Percentiles rank a stretch among this genome's conserved stretches.
phyloP scores from a whole-genome alignment of 2,797 vertebrate genomes.

The Natrix natrix region DNA sequence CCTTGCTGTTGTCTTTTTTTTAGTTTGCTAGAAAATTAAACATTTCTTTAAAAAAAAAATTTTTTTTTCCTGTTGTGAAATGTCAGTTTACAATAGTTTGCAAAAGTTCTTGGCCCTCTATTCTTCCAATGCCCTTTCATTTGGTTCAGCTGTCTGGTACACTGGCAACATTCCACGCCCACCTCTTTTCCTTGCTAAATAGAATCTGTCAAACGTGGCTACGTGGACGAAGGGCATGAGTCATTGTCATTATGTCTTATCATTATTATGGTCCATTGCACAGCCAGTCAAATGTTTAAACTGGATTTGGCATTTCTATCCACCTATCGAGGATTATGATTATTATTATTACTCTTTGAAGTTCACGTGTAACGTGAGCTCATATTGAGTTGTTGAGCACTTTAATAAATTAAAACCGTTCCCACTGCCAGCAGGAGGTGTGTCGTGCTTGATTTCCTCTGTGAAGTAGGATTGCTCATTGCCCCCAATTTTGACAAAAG shows the following conservation, averaged over 20 bases:
- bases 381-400: background rate
- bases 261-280: background rate
- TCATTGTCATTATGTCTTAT: background rate
- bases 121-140: too few relatives aligned
- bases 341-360: background rate
- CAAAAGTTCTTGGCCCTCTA: too few relatives aligned
- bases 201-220: background rate
- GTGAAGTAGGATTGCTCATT: background rate
- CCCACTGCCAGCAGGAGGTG: background rate
- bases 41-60: too few relatives aligned
- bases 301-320: background rate
- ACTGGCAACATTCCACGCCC: background rate
- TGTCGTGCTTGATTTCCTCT: background rate
- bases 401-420: background rate
- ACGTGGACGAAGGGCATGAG: background rate
- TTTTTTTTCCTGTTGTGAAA: too few relatives aligned
- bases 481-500: background rate
- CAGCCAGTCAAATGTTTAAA: background rate
- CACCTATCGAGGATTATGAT: too few relatives aligned
- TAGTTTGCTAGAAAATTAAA: too few relatives aligned
- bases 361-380: background rate
- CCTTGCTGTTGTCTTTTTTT: too few relatives aligned
- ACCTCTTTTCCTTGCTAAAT: background rate
- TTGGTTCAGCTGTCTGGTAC: background rate
- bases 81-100: too few relatives aligned